These are phyloP conservation scores for Octodonta nipae DNA, from an alignment of 2,888 invertebrate genomes.

Conservation along the genomic window DNA sequence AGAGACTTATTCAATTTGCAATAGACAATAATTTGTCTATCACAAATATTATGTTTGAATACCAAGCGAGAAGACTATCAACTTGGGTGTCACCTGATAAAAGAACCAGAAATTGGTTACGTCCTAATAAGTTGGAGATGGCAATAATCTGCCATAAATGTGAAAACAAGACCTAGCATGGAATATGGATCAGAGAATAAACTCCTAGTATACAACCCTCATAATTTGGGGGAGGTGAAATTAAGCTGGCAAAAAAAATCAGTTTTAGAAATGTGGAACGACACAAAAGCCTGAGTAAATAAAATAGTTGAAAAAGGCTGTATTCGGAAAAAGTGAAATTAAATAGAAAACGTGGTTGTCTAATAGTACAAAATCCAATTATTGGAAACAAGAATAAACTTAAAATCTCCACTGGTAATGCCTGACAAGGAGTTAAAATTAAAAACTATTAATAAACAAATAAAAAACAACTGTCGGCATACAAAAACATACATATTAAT, in stretches of 20 bases:
- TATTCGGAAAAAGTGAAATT: neutral
- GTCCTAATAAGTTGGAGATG: conserved; percentile 1
- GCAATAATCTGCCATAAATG: neutral
- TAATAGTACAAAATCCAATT: neutral
- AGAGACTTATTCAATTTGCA: conserved; percentile 1
- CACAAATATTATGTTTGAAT: neutral
- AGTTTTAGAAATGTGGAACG: neutral
- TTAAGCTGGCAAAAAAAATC: neutral
- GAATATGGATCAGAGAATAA: neutral
- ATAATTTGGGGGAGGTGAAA: neutral
- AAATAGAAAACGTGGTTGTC: neutral
- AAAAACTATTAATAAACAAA: neutral
- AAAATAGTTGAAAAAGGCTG: neutral
- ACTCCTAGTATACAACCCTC: neutral
- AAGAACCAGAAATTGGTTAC: conserved; percentile 1
- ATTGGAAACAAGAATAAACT: neutral
- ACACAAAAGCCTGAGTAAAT: neutral
- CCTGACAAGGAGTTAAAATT: neutral
- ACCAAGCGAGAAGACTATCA: neutral
- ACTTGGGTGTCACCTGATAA: neutral
- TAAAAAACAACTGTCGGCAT: neutral
- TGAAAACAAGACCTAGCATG: neutral
- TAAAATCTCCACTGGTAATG: neutral
- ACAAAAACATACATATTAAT: neutral
- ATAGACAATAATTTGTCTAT: conserved; percentile 1